These are phyloP conservation scores for Caerostris extrusa DNA, from an alignment of 1,140 invertebrate species.

Conservation along the genomic window DNA sequence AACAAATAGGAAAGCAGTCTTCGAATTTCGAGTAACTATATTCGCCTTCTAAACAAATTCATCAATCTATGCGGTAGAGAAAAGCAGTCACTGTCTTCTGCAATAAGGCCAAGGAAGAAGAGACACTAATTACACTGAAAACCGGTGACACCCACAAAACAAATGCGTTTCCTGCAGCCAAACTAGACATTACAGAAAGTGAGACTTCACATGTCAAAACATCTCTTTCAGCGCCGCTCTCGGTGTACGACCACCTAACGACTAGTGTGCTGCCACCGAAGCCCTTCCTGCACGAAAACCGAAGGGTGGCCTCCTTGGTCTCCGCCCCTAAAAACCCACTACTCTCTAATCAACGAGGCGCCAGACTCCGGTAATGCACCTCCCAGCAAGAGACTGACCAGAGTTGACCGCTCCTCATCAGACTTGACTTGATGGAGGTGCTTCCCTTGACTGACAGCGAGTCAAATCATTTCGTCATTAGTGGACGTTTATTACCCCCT, in stretches of 20 bases:
- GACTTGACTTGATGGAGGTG: background rate
- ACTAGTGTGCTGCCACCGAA: background rate
- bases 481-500: background rate
- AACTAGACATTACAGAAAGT: conserved; percentile 17
- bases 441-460: background rate
- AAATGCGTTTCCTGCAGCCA: background rate
- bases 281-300: background rate
- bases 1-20: too few relatives aligned
- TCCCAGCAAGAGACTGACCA: background rate
- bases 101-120: background rate
- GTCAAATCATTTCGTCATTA: conserved; percentile 45
- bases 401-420: conserved; percentile 44
- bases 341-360: conserved; percentile 31
- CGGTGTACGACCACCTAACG: background rate
- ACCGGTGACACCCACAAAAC: background rate
- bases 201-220: conserved; percentile 49
- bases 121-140: background rate
- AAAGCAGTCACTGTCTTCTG: background rate
- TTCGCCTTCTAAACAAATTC: too few relatives aligned
- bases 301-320: background rate
- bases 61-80: too few relatives aligned
- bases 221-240: conserved; percentile 32
- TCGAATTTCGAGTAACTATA: too few relatives aligned
- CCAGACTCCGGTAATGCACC: conserved; percentile 37
- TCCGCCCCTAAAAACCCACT: background rate